Conservation (phyloP, 23 tunicate species). For the Corella eumyota region DNA sequence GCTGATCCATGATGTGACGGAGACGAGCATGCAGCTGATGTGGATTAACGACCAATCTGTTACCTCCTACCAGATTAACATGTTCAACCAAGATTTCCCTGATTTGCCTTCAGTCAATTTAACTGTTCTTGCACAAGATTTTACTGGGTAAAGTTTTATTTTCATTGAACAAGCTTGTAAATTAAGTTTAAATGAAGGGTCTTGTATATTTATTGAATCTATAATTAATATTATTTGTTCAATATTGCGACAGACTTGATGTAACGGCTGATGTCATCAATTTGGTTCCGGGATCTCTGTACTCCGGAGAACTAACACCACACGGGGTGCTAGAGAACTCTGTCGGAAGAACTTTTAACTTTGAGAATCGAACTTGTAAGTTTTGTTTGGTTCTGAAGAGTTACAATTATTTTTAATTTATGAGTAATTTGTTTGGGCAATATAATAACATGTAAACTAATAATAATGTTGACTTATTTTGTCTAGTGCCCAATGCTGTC, state of each 20-base stretch:
- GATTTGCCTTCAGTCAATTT: not conserved
- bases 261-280: not conserved
- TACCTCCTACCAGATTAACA: constrained; percentile 5
- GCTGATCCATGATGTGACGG: not conserved
- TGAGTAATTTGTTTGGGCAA: no score
- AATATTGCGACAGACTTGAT: no score
- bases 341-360: not conserved
- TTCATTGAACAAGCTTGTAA: no score
- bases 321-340: not conserved
- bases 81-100: not conserved
- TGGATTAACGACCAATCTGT: constrained; percentile 29
- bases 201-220: no score
- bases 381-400: no score
- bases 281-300: not conserved
- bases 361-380: constrained; percentile 11
- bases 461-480: no score
- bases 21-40: constrained; percentile 5
- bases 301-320: constrained; percentile 2
- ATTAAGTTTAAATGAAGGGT: no score
- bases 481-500: not conserved
- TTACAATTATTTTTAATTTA: no score
- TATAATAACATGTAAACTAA: no score
- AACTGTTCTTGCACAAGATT: not conserved
- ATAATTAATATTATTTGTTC: no score
- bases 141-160: no score